These are phyloP conservation scores for Petrocephalus schoutedeni DNA, from an alignment of 2,797 vertebrate species.

Conservation along the genomic window DNA sequence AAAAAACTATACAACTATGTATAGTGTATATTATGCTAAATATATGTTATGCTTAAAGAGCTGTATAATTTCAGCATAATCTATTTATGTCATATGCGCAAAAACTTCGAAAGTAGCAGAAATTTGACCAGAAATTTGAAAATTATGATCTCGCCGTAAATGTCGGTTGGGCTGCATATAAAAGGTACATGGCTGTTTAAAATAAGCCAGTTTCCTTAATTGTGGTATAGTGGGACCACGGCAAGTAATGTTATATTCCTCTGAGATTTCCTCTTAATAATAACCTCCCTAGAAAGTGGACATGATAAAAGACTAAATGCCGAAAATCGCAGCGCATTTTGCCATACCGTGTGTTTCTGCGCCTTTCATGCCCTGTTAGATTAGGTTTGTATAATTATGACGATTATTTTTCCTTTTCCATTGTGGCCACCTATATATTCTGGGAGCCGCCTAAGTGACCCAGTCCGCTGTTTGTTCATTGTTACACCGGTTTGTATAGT, in stretches of 20 bases:
- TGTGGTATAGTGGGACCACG: neutral
- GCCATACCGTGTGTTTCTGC: neutral
- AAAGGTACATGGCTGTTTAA: neutral
- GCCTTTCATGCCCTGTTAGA: neutral
- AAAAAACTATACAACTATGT: no score
- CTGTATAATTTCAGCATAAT: neutral
- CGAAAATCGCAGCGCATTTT: neutral
- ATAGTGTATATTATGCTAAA: no score
- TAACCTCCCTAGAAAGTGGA: neutral
- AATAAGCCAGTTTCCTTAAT: neutral
- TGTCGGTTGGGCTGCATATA: neutral
- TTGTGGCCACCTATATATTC: neutral
- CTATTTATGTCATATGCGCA: neutral
- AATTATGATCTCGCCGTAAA: neutral
- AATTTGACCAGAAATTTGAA: neutral
- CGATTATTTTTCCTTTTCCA: neutral
- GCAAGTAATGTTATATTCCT: conserved; percentile 8
- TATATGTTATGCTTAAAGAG: neutral
- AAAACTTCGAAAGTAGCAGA: neutral
- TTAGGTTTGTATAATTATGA: neutral
- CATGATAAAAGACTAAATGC: neutral
- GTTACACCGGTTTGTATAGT: neutral
- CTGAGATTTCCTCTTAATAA: neutral
- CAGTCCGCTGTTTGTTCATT: neutral
- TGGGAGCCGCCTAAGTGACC: neutral